Evolutionary conservation across 30 jellyfish, hydroid and myxozoan genomes (phyloP).

Genomic region (Chironex yamaguchii): DNA sequence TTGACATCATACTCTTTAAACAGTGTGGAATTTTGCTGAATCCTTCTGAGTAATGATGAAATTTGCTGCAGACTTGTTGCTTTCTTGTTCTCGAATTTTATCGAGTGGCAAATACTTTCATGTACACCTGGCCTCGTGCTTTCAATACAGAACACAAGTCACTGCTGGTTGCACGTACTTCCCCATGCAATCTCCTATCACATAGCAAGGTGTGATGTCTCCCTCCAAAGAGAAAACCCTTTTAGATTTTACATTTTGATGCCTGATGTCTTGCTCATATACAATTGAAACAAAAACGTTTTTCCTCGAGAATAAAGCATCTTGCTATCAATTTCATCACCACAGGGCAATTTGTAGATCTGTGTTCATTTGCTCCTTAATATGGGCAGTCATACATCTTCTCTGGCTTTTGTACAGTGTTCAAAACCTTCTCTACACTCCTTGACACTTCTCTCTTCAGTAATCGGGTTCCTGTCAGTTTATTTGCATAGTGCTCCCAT

Average conservation of each 20-base stretch:
- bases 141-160: conserved; percentile 25
- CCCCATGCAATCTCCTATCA: conserved; percentile 27
- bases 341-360: conserved; percentile 42
- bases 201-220: conserved; percentile 82
- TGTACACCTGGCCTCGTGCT: no score
- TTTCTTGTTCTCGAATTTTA: no score
- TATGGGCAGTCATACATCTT: conserved; percentile 34
- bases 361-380: conserved; percentile 49
- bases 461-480: conserved; percentile 54
- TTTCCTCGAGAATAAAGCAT: conserved; percentile 4
- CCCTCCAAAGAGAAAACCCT: conserved; percentile 32
- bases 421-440: conserved; percentile 35
- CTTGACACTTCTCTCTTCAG: neutral
- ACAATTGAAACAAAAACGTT: conserved; percentile 61
- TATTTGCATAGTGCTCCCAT: conserved; percentile 51
- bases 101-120: no score
- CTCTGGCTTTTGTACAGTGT: neutral
- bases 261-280: conserved; percentile 71
- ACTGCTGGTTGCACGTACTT: neutral
- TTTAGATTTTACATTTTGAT: conserved; percentile 49
- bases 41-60: no score
- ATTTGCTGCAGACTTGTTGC: no score
- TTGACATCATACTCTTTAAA: no score
- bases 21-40: no score
- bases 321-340: conserved; percentile 37